These are phyloP conservation scores for Brachypteracias leptosomus DNA, from an alignment of 2,113 vertebrate genomes.

Conservation along the genomic window DNA sequence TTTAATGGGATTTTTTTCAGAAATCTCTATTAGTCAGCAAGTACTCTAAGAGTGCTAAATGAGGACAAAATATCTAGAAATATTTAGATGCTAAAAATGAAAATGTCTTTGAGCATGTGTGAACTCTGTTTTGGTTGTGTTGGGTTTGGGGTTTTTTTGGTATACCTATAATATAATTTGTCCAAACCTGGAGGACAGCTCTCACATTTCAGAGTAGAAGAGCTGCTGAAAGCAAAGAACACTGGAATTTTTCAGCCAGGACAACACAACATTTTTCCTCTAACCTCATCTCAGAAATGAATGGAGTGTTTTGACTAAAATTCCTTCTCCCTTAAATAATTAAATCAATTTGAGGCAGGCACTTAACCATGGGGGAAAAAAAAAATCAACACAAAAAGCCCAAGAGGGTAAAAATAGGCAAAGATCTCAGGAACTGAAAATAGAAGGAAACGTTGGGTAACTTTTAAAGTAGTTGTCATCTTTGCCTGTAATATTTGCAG, in stretches of 20 bases:
- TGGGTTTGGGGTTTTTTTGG: too few species aligned
- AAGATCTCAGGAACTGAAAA: neutral
- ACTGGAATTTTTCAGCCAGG: neutral
- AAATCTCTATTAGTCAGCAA: neutral
- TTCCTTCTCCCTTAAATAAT: neutral
- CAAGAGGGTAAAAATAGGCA: neutral
- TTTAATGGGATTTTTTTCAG: neutral
- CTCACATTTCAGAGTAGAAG: neutral
- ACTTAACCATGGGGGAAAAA: neutral
- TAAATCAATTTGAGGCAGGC: neutral
- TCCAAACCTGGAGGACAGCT: neutral
- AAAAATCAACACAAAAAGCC: neutral
- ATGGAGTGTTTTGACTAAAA: slow-evolving; percentile 17
- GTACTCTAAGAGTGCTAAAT: neutral
- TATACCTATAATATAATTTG: neutral
- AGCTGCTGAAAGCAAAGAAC: neutral
- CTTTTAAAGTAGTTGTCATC: neutral
- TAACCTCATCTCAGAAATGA: neutral
- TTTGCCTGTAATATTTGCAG: neutral
- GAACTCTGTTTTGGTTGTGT: neutral
- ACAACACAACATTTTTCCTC: neutral
- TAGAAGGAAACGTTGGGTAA: neutral
- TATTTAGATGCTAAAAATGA: slow-evolving; percentile 17
- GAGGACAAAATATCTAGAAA: slow-evolving; percentile 24
- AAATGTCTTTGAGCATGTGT: neutral